Evolutionary conservation across 2,797 vertebrate genomes (phyloP).

Genomic region (Xiphophorus birchmanni): DNA sequence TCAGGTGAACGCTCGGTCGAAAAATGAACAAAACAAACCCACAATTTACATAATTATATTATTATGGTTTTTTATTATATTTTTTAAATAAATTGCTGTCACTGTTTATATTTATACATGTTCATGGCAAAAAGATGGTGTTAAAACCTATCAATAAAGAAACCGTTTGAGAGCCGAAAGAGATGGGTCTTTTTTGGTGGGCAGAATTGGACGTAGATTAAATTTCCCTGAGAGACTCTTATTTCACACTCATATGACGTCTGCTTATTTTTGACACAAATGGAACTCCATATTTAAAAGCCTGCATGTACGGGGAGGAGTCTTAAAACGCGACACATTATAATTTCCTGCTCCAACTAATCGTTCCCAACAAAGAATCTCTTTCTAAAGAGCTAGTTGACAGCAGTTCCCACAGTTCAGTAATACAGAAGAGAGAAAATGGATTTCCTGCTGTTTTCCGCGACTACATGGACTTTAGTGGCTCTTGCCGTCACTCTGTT

Average conservation of each 20-base stretch:
- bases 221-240: no score
- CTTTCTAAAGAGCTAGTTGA: not conserved
- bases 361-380: no score
- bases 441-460: constrained; percentile 52
- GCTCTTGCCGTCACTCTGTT: constrained; percentile 57
- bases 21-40: not conserved
- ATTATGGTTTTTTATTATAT: no score
- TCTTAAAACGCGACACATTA: no score
- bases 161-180: not conserved
- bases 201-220: no score
- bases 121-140: not conserved
- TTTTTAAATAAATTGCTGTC: no score
- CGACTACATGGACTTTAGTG: constrained; percentile 75
- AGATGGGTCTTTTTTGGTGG: not conserved
- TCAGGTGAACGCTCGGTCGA: not conserved
- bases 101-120: not conserved
- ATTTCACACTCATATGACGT: no score
- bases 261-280: no score
- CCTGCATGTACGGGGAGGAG: no score
- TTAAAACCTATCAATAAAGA: not conserved
- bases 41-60: not conserved
- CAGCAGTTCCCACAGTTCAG: accelerated
- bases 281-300: no score
- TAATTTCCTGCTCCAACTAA: no score
- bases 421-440: not conserved